Evolutionary conservation across 2,113 vertebrate genomes (phyloP), one percentile per base, ranked within the genome.

Genomic region (Cariama cristata): DNA sequence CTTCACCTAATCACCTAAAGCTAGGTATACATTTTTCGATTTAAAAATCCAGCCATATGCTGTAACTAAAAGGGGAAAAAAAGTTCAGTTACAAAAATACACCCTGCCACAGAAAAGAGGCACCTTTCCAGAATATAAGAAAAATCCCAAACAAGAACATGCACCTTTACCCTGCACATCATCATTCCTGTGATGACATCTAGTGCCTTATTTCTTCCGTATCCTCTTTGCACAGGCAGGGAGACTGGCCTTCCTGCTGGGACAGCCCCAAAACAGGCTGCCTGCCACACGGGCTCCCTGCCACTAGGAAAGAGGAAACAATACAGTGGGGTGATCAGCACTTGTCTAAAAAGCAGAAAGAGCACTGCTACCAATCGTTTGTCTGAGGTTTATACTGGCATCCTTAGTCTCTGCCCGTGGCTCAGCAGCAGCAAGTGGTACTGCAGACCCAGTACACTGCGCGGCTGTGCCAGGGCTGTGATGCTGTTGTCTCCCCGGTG

Each of bases 211-310:
- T 35, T 90, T 74, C 33, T 53, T 56, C 21, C 17, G 27, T 40
- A 12, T 8, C 85, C 58, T 74, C 45, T 45, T 56, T 79, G 28
- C 8, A 19, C 21, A 21, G 38, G 30, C 16, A 27, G 59, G 14
- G 32, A 64, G 15, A 40, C 10, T 10, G 44, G 5, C 27, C 40
- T 55, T 56, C 30, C 45, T 56, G 15, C 8, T 32, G 17, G 17
- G 5, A 38, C 8, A 62, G 12, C 14, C 15, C 40, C n/a, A 24
- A n/a, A 75, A 45, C 14, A 32, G 6, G 11, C 17, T 0, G 0
- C 32, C 12, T 72, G 32, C 52, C 64, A 68, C 9, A n/a, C n/a
- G n/a, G 6, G 11, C 17, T 0, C 0, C 32, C 12, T 72, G 32
- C 52, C 64, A 68, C 9, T 40, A 0, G 23, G 14, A 24, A 42